Percentiles rank a stretch among this genome's conserved stretches.
phyloP scores from a whole-genome alignment of 2,797 vertebrate species.

The Lycodopsis pacificus region DNA sequence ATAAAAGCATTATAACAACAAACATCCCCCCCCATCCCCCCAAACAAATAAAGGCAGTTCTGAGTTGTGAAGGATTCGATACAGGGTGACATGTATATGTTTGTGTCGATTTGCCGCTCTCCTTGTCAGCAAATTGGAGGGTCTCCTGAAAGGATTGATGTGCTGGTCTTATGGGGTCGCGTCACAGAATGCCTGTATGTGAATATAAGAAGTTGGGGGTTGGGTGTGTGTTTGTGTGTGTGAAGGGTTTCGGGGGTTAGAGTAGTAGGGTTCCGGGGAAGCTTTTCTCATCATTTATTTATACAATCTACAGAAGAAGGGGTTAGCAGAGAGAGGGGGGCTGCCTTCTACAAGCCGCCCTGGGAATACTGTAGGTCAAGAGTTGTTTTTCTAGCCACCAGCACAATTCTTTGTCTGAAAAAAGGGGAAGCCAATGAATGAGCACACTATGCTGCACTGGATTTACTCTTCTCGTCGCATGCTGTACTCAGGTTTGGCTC shows the following conservation, averaged over 20 bases:
- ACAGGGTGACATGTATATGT: slow-evolving; percentile 1
- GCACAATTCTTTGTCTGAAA: slow-evolving; percentile 76
- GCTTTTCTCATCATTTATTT: slow-evolving; percentile 82
- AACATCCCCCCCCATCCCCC: neutral
- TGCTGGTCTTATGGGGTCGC: slow-evolving; percentile 54
- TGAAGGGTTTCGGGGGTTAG: slow-evolving; percentile 67
- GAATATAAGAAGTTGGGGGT: slow-evolving; percentile 73
- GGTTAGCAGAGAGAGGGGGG: slow-evolving; percentile 61
- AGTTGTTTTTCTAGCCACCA: slow-evolving; percentile 78
- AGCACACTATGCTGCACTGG: slow-evolving; percentile 25
- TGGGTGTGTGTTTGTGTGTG: slow-evolving; percentile 52
- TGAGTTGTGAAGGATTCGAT: neutral
- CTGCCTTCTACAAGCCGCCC: slow-evolving; percentile 56
- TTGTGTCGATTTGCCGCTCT: slow-evolving; percentile 28
- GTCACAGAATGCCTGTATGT: slow-evolving; percentile 56
- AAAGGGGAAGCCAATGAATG: slow-evolving; percentile 42
- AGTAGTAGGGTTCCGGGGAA: slow-evolving; percentile 67
- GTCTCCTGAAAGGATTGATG: slow-evolving; percentile 71
- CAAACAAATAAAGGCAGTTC: neutral
- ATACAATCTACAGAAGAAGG: slow-evolving; percentile 81
- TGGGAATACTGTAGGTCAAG: slow-evolving; percentile 79
- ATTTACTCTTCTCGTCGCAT: neutral
- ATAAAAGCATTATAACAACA: neutral
- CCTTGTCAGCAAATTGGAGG: slow-evolving; percentile 30
- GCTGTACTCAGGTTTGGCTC: slow-evolving; percentile 3